Evolutionary conservation across 2,113 vertebrate genomes (phyloP).

Genomic region (Camelus bactrianus): DNA sequence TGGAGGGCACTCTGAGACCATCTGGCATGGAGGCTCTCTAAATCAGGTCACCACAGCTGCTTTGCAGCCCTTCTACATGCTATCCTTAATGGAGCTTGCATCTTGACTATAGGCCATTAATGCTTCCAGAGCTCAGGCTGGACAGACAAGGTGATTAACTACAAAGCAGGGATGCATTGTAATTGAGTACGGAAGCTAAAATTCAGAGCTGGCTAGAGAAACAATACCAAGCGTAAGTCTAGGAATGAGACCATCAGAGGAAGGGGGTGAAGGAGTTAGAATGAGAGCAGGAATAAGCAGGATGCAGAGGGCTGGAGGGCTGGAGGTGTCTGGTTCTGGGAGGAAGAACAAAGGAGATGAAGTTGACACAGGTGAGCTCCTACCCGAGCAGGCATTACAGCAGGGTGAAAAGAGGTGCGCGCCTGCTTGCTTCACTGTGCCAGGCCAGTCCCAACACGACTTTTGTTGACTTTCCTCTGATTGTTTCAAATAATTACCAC

Average conservation of each 20-base stretch:
- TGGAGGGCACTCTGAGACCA: background rate
- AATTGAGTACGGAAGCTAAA: background rate
- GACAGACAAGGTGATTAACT: background rate
- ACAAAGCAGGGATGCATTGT: background rate
- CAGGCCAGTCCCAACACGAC: background rate
- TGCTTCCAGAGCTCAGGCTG: background rate
- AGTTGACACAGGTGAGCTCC: background rate
- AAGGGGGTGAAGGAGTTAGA: background rate
- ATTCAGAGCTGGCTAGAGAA: background rate
- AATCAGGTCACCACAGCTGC: background rate
- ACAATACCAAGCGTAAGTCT: background rate
- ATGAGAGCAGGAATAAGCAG: background rate
- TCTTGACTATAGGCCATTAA: background rate
- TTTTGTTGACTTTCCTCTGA: background rate
- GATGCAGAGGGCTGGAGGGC: background rate
- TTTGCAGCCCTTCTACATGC: background rate
- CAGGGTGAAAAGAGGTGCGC: background rate
- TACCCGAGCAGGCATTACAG: background rate
- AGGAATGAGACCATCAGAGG: background rate
- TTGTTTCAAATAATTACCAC: background rate
- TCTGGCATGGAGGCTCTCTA: background rate
- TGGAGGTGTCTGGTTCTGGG: background rate
- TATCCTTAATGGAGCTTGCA: background rate
- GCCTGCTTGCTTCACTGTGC: background rate
- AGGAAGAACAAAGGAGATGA: background rate